phyloP scores from a whole-genome alignment of 2,888 invertebrate genomes.

The Taenaris catops region DNA sequence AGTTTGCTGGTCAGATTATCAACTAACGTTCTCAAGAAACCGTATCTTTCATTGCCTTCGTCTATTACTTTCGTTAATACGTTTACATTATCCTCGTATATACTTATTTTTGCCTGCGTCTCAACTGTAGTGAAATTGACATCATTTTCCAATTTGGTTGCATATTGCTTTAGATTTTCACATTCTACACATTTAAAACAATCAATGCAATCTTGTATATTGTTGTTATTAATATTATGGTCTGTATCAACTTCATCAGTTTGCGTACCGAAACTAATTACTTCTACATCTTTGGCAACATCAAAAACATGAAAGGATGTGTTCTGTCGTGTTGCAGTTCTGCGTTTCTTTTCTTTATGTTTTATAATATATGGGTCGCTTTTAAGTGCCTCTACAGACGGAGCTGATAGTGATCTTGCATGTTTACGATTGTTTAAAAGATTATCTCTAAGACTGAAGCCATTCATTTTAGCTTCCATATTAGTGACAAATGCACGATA shows the following conservation, averaged over 20 bases:
- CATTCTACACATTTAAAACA: constrained; percentile 46
- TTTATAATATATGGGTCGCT: too few relatives aligned
- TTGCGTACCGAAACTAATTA: constrained; percentile 23
- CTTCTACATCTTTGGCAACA: constrained; percentile 21
- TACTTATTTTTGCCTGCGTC: constrained; percentile 40
- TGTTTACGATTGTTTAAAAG: too few relatives aligned
- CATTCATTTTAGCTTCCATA: too few relatives aligned
- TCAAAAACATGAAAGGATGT: constrained; percentile 15
- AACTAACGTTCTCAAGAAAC: constrained; percentile 35
- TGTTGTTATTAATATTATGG: constrained; percentile 38
- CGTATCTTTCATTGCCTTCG: constrained; percentile 44
- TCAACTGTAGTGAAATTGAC: constrained; percentile 33
- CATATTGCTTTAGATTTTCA: constrained; percentile 34
- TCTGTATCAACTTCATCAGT: constrained; percentile 17
- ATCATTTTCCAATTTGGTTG: constrained; percentile 43
- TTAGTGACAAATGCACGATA: too few relatives aligned
- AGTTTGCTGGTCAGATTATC: too few relatives aligned
- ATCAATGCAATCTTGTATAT: constrained; percentile 28
- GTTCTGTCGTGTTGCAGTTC: too few relatives aligned
- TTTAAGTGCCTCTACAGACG: too few relatives aligned
- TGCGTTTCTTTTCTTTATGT: too few relatives aligned
- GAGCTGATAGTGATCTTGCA: too few relatives aligned
- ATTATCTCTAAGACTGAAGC: too few relatives aligned
- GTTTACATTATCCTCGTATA: constrained; percentile 48
- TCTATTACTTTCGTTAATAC: constrained; percentile 39